Conservation (phyloP, 1,140 invertebrate genomes). For the Charaxes varanes region DNA sequence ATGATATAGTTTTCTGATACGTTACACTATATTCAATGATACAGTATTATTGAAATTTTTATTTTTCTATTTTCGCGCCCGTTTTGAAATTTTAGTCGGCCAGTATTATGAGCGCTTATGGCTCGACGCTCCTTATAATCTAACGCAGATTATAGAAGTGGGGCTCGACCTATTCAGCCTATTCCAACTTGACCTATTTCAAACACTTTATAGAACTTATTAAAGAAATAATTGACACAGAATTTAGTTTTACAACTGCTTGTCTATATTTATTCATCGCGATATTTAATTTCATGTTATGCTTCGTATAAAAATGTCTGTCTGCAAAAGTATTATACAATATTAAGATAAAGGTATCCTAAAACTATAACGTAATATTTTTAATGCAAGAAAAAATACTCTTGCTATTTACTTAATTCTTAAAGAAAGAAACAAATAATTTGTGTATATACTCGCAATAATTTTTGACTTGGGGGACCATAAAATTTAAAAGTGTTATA, state of each 20-base stretch:
- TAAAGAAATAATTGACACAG: slow-evolving; percentile 4
- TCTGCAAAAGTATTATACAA: too few relatives aligned
- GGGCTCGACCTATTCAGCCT: slow-evolving; percentile 11
- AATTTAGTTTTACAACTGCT: not conserved
- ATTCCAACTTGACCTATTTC: slow-evolving; percentile 15
- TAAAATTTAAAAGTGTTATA: too few relatives aligned
- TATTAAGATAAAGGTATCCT: not conserved
- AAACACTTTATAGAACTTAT: slow-evolving; percentile 6
- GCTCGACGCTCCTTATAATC: not conserved
- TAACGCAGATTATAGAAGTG: slow-evolving; percentile 8
- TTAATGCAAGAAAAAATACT: not conserved
- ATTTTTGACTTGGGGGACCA: slow-evolving; percentile 4
- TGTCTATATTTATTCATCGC: too few relatives aligned
- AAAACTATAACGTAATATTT: not conserved
- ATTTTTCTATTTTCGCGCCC: not conserved
- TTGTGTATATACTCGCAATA: slow-evolving; percentile 3
- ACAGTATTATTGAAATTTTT: not conserved
- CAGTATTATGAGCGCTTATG: not conserved
- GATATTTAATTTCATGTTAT: too few relatives aligned
- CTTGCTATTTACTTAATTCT: not conserved
- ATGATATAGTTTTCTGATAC: too few relatives aligned
- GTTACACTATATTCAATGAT: too few relatives aligned
- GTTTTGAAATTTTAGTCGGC: not conserved
- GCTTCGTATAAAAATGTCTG: too few relatives aligned
- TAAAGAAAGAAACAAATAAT: slow-evolving; percentile 1